Conservation (phyloP, 1,140 invertebrate species). For the Solenopsis invicta region DNA sequence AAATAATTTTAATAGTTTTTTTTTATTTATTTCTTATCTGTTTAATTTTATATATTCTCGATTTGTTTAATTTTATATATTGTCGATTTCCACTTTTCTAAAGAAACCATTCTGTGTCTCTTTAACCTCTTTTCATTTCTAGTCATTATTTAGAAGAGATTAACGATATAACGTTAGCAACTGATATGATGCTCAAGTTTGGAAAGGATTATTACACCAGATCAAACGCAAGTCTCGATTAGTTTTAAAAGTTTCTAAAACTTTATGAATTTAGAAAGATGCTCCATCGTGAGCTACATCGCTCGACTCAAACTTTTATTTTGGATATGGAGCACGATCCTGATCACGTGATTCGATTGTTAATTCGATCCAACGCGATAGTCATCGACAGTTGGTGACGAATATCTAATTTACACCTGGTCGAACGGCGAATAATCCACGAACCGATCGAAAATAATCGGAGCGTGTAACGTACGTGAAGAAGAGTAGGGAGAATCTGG, state of each 20-base stretch:
- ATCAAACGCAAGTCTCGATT: slow-evolving; percentile 5
- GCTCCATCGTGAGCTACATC: not conserved
- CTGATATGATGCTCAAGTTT: not conserved
- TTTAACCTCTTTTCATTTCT: not conserved
- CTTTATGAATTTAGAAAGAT: not conserved
- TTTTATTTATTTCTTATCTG: not conserved
- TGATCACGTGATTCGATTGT: slow-evolving; percentile 34
- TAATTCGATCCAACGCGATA: slow-evolving; percentile 20
- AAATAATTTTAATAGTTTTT: not conserved
- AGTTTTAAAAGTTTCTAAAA: not conserved
- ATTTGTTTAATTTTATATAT: not conserved
- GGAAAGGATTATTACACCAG: slow-evolving; percentile 11
- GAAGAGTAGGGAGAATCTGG: slow-evolving; percentile 31
- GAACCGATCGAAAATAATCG: slow-evolving; percentile 53
- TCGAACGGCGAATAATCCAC: slow-evolving; percentile 53
- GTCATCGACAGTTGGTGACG: slow-evolving; percentile 25
- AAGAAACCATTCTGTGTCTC: not conserved
- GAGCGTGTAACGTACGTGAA: slow-evolving; percentile 4
- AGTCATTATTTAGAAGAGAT: not conserved
- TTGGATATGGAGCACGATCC: slow-evolving; percentile 13
- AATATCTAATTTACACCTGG: slow-evolving; percentile 55
- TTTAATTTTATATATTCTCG: slow-evolving; percentile 14
- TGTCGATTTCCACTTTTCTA: not conserved
- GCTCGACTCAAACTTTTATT: slow-evolving; percentile 11
- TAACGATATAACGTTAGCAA: not conserved